Evolutionary conservation across 2,888 invertebrate species (phyloP).

Genomic region (Lysandra bellargus): DNA sequence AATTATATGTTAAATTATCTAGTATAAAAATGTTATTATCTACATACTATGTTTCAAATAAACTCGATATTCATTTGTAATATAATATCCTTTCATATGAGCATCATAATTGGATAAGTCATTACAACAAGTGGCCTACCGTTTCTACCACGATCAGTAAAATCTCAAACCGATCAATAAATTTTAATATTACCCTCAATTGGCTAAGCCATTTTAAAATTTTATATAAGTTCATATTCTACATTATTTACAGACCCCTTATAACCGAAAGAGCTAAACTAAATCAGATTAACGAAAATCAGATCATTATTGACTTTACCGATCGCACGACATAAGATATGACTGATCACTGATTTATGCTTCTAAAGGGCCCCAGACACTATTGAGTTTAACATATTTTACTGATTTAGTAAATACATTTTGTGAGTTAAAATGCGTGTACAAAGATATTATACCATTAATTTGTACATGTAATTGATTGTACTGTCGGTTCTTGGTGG

Average conservation of each 20-base stretch:
- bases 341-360: slow-evolving; percentile 23
- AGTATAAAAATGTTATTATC: slow-evolving; percentile 6
- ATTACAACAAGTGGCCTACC: slow-evolving; percentile 20
- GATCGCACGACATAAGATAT: slow-evolving; percentile 37
- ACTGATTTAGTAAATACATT: background rate
- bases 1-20: background rate
- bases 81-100: background rate
- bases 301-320: slow-evolving; percentile 37
- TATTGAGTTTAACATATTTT: background rate
- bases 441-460: background rate
- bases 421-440: background rate
- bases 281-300: slow-evolving; percentile 31
- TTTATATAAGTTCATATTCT: slow-evolving; percentile 18
- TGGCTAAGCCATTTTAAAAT: slow-evolving; percentile 23
- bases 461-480: no score
- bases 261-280: slow-evolving; percentile 7
- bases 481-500: no score
- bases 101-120: slow-evolving; percentile 35
- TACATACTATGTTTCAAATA: background rate
- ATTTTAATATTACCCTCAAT: slow-evolving; percentile 33
- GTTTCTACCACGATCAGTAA: slow-evolving; percentile 37
- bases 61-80: background rate
- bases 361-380: background rate
- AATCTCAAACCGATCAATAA: slow-evolving; percentile 36
- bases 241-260: slow-evolving; percentile 4